Percentiles rank a stretch among this genome's conserved stretches.
Evolutionary conservation across 2,113 vertebrate genomes (phyloP).

Genomic region (Corydoras maculifer): DNA sequence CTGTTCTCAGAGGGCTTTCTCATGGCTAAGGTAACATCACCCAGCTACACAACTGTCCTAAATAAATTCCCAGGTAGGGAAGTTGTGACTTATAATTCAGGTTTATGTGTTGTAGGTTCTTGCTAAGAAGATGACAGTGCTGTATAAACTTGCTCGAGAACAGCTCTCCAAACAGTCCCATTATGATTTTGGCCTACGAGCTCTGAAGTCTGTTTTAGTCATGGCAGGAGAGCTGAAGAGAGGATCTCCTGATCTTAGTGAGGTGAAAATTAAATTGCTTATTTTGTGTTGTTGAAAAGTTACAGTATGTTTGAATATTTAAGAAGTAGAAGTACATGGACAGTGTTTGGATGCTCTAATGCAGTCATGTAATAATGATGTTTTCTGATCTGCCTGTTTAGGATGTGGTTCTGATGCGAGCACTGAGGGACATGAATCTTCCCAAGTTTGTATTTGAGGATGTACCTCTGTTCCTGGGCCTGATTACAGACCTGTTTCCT

Average conservation of each 20-base stretch:
- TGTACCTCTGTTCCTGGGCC: constrained; percentile 87
- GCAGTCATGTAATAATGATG: not conserved
- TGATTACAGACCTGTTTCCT: constrained; percentile 91
- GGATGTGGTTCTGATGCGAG: constrained; percentile 94
- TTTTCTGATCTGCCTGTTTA: constrained; percentile 42
- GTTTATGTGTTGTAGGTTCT: constrained; percentile 64
- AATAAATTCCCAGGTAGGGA: no score
- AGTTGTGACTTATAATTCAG: not conserved
- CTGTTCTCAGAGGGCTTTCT: constrained; percentile 96
- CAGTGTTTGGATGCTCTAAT: no score
- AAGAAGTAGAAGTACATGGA: no score
- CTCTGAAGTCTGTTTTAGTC: constrained; percentile 92
- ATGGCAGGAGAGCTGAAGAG: constrained; percentile 96
- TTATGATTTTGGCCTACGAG: constrained; percentile 93
- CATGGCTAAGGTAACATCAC: constrained; percentile 75
- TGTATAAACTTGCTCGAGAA: constrained; percentile 89
- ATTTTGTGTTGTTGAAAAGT: no score
- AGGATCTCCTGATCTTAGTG: constrained; percentile 77
- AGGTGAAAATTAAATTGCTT: constrained; percentile 62
- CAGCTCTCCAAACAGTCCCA: constrained; percentile 95
- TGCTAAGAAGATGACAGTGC: constrained; percentile 96
- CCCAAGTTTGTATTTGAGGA: constrained; percentile 97
- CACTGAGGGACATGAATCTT: constrained; percentile 92
- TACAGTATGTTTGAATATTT: no score
- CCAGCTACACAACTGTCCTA: no score